phyloP scores from a whole-genome alignment of 2,888 invertebrate genomes.

The Polyploca ridens region DNA sequence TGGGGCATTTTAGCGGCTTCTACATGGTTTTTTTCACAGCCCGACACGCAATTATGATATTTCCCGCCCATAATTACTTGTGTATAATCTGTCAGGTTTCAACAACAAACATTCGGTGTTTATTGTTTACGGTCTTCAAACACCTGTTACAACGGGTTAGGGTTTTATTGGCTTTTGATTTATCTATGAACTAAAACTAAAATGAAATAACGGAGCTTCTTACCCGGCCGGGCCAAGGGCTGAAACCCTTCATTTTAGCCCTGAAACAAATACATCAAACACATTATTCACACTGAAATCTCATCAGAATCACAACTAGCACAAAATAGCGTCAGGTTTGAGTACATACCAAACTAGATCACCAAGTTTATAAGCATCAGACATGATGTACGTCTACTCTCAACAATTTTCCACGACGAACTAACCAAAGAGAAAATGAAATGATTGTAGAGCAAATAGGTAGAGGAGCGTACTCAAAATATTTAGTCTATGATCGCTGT shows the following conservation, averaged over 20 bases:
- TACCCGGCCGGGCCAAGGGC: conserved; percentile 98
- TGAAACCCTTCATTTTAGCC: conserved; percentile 99
- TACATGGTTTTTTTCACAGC: conserved; percentile 32
- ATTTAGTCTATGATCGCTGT: background rate
- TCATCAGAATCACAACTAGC: conserved; percentile 64
- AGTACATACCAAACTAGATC: conserved; percentile 83
- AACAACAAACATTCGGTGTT: conserved; percentile 30
- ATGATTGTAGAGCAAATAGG: conserved; percentile 32
- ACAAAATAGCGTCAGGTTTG: conserved; percentile 36
- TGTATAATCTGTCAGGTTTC: conserved; percentile 28
- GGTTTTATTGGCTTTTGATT: conserved; percentile 22
- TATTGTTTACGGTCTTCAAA: conserved; percentile 26
- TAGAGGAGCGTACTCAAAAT: background rate
- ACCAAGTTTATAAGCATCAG: conserved; percentile 79
- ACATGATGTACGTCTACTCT: conserved; percentile 63
- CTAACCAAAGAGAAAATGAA: conserved; percentile 66
- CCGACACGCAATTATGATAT: conserved; percentile 42
- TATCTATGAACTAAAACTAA: conserved; percentile 9
- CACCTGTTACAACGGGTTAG: conserved; percentile 14
- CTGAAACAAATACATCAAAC: conserved; percentile 84
- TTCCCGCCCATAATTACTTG: conserved; percentile 58
- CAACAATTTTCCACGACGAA: conserved; percentile 72
- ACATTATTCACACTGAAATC: conserved; percentile 30
- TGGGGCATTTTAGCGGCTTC: conserved; percentile 18
- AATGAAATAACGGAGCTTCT: conserved; percentile 80